Conservation (phyloP, 1,140 invertebrate species). For the Nixonia krombeini region DNA sequence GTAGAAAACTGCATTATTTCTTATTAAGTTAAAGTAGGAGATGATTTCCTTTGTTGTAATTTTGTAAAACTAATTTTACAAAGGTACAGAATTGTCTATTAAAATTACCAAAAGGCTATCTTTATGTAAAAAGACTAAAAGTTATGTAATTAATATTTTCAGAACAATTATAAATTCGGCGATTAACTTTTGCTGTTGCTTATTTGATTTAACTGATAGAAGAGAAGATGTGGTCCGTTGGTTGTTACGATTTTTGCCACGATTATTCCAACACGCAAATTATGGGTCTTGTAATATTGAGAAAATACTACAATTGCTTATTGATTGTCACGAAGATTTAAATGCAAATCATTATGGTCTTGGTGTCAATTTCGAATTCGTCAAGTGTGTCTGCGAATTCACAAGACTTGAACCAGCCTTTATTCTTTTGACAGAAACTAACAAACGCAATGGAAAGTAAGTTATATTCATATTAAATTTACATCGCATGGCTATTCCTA, state of each 20-base stretch:
- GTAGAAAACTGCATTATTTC: too few species aligned
- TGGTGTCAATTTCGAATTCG: slow-evolving; percentile 18
- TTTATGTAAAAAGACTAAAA: too few species aligned
- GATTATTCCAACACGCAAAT: background rate
- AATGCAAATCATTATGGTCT: slow-evolving; percentile 20
- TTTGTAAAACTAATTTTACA: too few species aligned
- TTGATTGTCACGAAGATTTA: slow-evolving; percentile 10
- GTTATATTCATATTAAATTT: background rate
- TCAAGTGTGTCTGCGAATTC: slow-evolving; percentile 17
- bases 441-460: slow-evolving; percentile 11
- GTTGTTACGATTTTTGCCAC: slow-evolving; percentile 17
- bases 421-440: background rate
- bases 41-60: too few species aligned
- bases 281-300: background rate
- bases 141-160: too few species aligned
- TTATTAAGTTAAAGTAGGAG: too few species aligned
- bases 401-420: slow-evolving; percentile 12
- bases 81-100: too few species aligned
- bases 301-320: slow-evolving; percentile 11
- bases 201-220: slow-evolving; percentile 12
- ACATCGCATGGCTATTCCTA: too few species aligned
- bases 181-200: slow-evolving; percentile 3
- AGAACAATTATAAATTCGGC: slow-evolving; percentile 17
- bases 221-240: slow-evolving; percentile 5
- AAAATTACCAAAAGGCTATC: too few species aligned